Evolutionary conservation across 2,797 vertebrate genomes (phyloP).

Genomic region (Ctenosaura bakeri): DNA sequence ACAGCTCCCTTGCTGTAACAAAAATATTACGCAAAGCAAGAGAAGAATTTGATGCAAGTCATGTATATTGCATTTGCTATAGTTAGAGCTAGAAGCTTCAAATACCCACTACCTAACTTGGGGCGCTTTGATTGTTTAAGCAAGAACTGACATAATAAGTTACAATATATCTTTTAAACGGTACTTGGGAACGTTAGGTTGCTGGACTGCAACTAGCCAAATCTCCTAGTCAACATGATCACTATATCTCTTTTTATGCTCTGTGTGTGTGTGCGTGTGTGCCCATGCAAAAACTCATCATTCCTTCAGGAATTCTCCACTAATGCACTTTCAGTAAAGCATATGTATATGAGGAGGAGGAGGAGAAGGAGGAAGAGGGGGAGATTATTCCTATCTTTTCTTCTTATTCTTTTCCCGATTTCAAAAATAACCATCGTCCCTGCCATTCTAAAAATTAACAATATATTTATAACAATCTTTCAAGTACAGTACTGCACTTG

Average conservation of each 20-base stretch:
- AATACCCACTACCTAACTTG: not conserved
- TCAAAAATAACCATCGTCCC: too few species aligned
- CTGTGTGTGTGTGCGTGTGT: too few species aligned
- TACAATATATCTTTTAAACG: not conserved
- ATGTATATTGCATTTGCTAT: not conserved
- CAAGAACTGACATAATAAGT: not conserved
- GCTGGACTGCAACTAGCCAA: too few species aligned
- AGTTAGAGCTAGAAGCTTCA: not conserved
- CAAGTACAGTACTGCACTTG: too few species aligned
- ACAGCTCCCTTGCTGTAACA: not conserved
- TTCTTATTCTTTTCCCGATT: too few species aligned
- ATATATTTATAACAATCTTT: too few species aligned
- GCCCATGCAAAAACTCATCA: not conserved
- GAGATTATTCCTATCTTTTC: too few species aligned
- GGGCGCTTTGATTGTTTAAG: not conserved
- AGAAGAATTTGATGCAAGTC: not conserved
- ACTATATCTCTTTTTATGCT: not conserved
- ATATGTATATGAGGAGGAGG: too few species aligned
- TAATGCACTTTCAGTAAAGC: not conserved
- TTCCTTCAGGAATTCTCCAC: not conserved
- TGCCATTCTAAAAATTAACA: too few species aligned
- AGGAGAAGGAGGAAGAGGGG: too few species aligned
- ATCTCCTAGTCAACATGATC: too few species aligned
- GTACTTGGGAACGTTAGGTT: too few species aligned
- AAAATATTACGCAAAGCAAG: conserved; percentile 3